Evolutionary conservation across 2,113 vertebrate genomes (phyloP).

Genomic region (Oreochromis niloticus): DNA sequence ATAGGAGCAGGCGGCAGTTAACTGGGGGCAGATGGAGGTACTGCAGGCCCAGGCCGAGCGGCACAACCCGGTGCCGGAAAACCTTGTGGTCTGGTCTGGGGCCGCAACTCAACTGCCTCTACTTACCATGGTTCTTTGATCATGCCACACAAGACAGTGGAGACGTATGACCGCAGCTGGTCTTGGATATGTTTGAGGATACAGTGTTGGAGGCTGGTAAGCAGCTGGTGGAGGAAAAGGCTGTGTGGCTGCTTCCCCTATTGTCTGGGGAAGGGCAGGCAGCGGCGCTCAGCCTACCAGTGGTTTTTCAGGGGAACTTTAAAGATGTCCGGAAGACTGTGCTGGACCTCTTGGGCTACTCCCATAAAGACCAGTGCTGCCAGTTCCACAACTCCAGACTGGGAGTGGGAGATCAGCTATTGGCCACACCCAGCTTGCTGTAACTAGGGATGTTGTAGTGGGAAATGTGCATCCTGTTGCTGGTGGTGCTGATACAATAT

Average conservation of each 20-base stretch:
- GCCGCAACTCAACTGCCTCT: not conserved
- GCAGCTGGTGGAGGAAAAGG: not conserved
- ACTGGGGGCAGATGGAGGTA: not conserved
- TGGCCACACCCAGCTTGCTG: not conserved
- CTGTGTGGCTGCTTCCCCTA: not conserved
- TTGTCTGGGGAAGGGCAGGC: not conserved
- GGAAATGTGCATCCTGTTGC: not conserved
- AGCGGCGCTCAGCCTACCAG: not conserved
- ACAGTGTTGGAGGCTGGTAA: not conserved
- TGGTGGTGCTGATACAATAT: not conserved
- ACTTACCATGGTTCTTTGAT: not conserved
- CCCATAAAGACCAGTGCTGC: not conserved
- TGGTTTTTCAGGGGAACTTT: not conserved
- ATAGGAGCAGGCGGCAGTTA: not conserved
- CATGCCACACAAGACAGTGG: not conserved
- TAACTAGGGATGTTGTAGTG: not conserved
- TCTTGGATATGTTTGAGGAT: not conserved
- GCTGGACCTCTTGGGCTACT: not conserved
- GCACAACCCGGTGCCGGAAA: not conserved
- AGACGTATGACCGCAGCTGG: not conserved
- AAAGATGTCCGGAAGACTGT: not conserved
- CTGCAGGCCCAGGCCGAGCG: not conserved
- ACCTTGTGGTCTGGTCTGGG: not conserved
- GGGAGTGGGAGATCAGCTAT: not conserved
- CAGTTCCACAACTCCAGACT: not conserved